Base-by-base conservation (phyloP, 2,888 invertebrate genomes). In the Deilephila porcellus region DNA sequence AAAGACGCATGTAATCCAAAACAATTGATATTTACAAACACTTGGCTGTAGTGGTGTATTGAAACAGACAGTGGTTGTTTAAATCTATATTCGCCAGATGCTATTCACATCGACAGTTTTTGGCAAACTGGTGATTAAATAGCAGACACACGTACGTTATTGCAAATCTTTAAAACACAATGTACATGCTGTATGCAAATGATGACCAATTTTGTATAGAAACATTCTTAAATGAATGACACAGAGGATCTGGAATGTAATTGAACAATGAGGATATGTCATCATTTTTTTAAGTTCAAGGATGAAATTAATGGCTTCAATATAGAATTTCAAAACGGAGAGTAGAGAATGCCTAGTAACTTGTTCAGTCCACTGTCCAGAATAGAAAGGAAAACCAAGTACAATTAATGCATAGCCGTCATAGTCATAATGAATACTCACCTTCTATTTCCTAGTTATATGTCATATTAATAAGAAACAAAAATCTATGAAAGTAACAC, bases 141-240 rank as follows among this genome's bases (percentile, higher is more conserved):
- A 74, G 70, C 70, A 67, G 20, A 67, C 60, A 74, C 74, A 74
- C 72, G 74, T 74, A 70, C 70, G 8, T 45, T 70, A 72, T 25
- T 63, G 63, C 73, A 71, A 63, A 73, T 73, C 19, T 63, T 71
- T 62, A 71, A 25, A 71, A 71, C 70, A 71, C 62, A 71, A 53
- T 63, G 70, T 53, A 56, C 37, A 71, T 14, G n/a, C 59, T 62
- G 73, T 76, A 83, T 84, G 77, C 76, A 78, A 79, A 80, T 79
- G 63, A 74, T 71, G 73, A 71, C 76, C 78, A 77, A 78, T 77
- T 77, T 72, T 71, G 75, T 29, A 60, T 34, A 52, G n/a, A 25
- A 37, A 45, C 7, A 56, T 75, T 76, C 52, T 19, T 32, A 75
- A 73, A 70, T 71, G 17, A 34, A 76, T 76, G 74, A 71, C 53